A percentile compares a stretch with the other conserved stretches of the same genome.
Conservation (phyloP, 1,140 invertebrate species). For the Cataglyphis hispanica region DNA sequence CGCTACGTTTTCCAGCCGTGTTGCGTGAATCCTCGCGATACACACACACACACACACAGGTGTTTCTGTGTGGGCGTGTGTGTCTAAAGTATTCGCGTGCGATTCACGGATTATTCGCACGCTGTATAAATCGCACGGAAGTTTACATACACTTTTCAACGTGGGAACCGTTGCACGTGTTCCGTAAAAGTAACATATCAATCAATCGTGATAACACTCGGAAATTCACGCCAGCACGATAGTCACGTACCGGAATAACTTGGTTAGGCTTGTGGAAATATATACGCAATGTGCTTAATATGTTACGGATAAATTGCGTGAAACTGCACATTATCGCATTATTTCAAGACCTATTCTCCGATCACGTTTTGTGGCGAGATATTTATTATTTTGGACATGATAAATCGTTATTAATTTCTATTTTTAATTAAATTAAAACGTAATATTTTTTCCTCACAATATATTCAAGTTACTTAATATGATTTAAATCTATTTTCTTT, state of each 20-base stretch:
- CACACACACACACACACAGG: no score
- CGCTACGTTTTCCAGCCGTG: neutral
- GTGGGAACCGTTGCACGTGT: conserved; percentile 20
- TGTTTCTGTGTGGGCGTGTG: no score
- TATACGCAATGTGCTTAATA: neutral
- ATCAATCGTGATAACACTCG: conserved; percentile 64
- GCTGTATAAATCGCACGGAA: conserved; percentile 10
- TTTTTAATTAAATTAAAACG: neutral
- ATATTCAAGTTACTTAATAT: conserved; percentile 18
- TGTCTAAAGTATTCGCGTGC: neutral
- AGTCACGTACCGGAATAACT: conserved; percentile 49
- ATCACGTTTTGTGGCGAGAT: neutral
- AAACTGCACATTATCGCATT: neutral
- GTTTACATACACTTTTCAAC: conserved; percentile 29
- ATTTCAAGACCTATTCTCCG: neutral
- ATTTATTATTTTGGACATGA: neutral
- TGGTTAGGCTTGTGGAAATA: conserved; percentile 17
- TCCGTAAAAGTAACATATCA: conserved; percentile 35
- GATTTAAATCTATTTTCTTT: conserved; percentile 10
- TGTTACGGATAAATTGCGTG: neutral
- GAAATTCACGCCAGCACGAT: neutral
- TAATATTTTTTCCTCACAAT: neutral
- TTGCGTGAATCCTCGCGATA: neutral
- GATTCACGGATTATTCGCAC: conserved; percentile 32
- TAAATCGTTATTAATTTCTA: neutral